A percentile compares a stretch with the other conserved stretches of the same genome.
These are phyloP conservation scores for Sebastiscus albofasciatus DNA, from an alignment of 2,797 vertebrate genomes.

Conservation along the genomic window DNA sequence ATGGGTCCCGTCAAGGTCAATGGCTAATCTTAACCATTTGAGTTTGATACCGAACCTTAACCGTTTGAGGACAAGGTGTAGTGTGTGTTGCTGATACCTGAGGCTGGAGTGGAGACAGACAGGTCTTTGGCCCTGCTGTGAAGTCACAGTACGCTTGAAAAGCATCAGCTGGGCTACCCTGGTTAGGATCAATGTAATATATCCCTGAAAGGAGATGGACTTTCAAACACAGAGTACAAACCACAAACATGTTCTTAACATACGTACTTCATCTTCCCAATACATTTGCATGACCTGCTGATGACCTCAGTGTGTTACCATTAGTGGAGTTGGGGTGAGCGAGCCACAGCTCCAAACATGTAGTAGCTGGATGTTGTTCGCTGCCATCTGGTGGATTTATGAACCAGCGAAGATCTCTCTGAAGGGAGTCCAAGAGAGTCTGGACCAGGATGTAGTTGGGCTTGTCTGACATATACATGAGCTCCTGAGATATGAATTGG, in stretches of 20 bases:
- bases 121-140: conserved; percentile 83
- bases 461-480: conserved; percentile 70
- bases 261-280: background rate
- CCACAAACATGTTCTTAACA: background rate
- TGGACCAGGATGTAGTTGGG: conserved; percentile 70
- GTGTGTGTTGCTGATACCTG: conserved; percentile 71
- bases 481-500: conserved; percentile 44
- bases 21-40: no score
- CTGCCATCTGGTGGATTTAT: conserved; percentile 84
- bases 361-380: conserved; percentile 81
- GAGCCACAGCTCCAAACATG: conserved; percentile 87
- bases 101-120: conserved; percentile 77
- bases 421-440: conserved; percentile 79
- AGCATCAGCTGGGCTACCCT: conserved; percentile 85
- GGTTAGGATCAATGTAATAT: conserved; percentile 90
- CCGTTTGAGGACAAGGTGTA: no score
- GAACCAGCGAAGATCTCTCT: conserved; percentile 79
- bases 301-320: conserved; percentile 68
- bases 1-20: no score
- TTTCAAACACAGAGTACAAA: background rate
- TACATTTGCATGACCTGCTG: background rate
- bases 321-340: conserved; percentile 76
- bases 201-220: conserved; percentile 73
- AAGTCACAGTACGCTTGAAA: conserved; percentile 87
- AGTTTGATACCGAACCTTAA: no score